Conservation (phyloP, 1,140 invertebrate species). For the Adelges cooleyi region DNA sequence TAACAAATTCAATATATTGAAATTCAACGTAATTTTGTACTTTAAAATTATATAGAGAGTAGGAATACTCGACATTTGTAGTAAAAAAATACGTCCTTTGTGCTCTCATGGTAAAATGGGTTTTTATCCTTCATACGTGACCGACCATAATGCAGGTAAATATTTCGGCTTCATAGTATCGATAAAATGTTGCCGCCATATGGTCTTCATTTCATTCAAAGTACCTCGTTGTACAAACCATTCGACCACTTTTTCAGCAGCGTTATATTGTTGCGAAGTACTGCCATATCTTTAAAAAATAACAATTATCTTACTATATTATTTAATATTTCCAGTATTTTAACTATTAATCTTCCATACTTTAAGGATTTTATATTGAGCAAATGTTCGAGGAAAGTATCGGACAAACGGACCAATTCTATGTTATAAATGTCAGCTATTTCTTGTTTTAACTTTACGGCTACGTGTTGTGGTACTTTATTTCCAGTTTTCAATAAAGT, state of each 20-base stretch:
- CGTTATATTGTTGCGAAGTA: background rate
- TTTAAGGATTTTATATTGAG: slow-evolving; percentile 12
- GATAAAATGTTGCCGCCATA: slow-evolving; percentile 69
- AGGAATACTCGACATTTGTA: too few species aligned
- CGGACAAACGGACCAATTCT: background rate
- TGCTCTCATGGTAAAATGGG: too few species aligned
- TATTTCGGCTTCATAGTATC: slow-evolving; percentile 56
- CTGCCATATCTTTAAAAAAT: background rate
- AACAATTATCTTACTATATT: background rate
- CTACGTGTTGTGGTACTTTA: background rate
- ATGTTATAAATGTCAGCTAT: slow-evolving; percentile 19
- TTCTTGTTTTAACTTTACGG: slow-evolving; percentile 5
- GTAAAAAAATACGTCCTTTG: too few species aligned
- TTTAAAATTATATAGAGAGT: too few species aligned
- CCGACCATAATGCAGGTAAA: slow-evolving; percentile 64
- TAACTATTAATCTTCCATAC: background rate
- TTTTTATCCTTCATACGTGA: slow-evolving; percentile 45
- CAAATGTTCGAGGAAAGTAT: background rate
- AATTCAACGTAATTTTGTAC: too few species aligned
- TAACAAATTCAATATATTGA: too few species aligned
- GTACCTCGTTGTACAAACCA: slow-evolving; percentile 48
- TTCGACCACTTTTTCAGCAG: slow-evolving; percentile 50
- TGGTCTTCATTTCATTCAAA: slow-evolving; percentile 54
- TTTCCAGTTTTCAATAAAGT: background rate
- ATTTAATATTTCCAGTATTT: background rate